Percentiles rank a stretch among this genome's conserved stretches.
These are phyloP conservation scores for Meloidogyne hapla DNA, from an alignment of 1,140 invertebrate species.

Conservation along the genomic window DNA sequence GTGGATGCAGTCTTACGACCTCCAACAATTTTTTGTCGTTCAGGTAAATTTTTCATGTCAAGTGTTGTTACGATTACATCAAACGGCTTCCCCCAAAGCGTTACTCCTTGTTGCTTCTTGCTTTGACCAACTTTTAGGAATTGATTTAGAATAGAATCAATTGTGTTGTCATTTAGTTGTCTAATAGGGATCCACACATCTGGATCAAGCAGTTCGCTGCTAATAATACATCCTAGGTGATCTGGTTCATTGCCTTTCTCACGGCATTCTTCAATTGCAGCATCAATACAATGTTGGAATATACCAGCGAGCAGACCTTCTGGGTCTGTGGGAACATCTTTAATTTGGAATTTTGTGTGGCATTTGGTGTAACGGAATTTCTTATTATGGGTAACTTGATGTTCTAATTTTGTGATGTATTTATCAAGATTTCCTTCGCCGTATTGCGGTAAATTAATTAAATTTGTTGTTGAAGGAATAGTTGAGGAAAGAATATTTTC, in stretches of 20 bases:
- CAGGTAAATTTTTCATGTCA: not conserved
- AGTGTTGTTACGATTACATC: not conserved
- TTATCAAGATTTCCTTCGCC: too few species aligned
- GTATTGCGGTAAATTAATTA: too few species aligned
- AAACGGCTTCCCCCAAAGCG: not conserved
- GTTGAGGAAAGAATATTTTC: too few species aligned
- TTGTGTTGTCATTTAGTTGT: not conserved
- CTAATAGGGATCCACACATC: conserved; percentile 4
- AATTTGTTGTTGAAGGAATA: too few species aligned
- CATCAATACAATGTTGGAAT: too few species aligned
- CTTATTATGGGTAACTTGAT: too few species aligned
- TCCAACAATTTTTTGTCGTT: not conserved
- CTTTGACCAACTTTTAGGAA: not conserved
- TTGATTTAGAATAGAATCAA: conserved; percentile 6
- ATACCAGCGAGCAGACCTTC: too few species aligned
- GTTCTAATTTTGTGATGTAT: too few species aligned
- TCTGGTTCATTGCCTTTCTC: conserved; percentile 1
- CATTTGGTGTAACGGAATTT: too few species aligned
- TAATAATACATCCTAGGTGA: conserved; percentile 1
- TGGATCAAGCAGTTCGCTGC: conserved; percentile 5
- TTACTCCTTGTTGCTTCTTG: not conserved
- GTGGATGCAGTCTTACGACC: not conserved
- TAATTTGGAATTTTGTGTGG: too few species aligned
- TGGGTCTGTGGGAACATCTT: too few species aligned
- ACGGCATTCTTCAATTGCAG: not conserved